phyloP scores from a whole-genome alignment of 1,140 invertebrate species.

The Gonatopus flavifemur region DNA sequence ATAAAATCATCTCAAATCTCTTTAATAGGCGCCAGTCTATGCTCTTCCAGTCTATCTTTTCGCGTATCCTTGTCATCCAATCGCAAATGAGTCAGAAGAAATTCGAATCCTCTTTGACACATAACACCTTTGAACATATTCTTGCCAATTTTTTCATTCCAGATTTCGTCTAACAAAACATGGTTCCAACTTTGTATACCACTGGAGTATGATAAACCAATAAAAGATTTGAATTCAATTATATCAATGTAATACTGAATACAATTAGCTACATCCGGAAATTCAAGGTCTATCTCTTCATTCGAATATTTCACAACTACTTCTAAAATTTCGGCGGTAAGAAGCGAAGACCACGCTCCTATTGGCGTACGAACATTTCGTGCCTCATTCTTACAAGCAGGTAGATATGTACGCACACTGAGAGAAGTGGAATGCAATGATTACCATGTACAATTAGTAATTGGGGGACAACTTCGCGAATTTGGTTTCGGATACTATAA shows the following conservation, averaged over 20 bases:
- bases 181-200: slow-evolving; percentile 8
- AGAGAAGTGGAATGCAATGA: too few species aligned
- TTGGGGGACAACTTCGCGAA: too few species aligned
- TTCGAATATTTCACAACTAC: background rate
- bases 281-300: background rate
- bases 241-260: too few species aligned
- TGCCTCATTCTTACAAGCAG: background rate
- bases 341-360: background rate
- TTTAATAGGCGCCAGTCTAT: slow-evolving; percentile 41
- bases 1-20: slow-evolving; percentile 43
- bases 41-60: slow-evolving; percentile 24
- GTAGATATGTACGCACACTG: background rate
- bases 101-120: slow-evolving; percentile 39
- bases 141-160: slow-evolving; percentile 1
- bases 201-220: too few species aligned
- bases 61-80: slow-evolving; percentile 43
- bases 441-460: too few species aligned
- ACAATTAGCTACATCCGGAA: too few species aligned
- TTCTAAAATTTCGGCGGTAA: background rate
- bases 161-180: slow-evolving; percentile 7
- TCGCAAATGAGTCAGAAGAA: slow-evolving; percentile 41
- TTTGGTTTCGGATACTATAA: too few species aligned
- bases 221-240: slow-evolving; percentile 7
- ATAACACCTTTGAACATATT: slow-evolving; percentile 34
- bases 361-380: background rate